phyloP scores from a whole-genome alignment of 2,113 vertebrate species.

The Podarcis muralis region DNA sequence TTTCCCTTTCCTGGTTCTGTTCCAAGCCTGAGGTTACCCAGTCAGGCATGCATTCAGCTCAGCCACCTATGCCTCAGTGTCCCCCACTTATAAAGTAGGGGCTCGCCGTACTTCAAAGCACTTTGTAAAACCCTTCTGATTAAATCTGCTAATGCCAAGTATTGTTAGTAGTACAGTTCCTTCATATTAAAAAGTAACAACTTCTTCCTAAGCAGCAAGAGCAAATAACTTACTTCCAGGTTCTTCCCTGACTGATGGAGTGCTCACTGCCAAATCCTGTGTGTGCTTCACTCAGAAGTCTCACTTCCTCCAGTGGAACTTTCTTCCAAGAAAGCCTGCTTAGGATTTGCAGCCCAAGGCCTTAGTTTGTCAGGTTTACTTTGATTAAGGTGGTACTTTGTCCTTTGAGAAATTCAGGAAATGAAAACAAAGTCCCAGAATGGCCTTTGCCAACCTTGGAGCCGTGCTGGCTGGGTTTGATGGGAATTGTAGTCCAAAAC shows the following conservation, averaged over 20 bases:
- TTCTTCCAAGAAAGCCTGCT: neutral
- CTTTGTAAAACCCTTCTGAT: slow-evolving; percentile 47
- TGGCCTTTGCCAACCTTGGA: too few species aligned
- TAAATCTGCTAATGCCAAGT: slow-evolving; percentile 53
- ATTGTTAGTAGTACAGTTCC: slow-evolving; percentile 46
- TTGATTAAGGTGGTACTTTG: slow-evolving; percentile 38
- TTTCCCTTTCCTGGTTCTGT: slow-evolving; percentile 53
- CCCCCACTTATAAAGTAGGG: slow-evolving; percentile 67
- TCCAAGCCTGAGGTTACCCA: slow-evolving; percentile 24
- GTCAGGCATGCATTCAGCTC: slow-evolving; percentile 62
- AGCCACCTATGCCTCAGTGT: slow-evolving; percentile 64
- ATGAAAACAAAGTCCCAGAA: neutral
- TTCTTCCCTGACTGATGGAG: slow-evolving; percentile 52
- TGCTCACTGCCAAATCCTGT: neutral
- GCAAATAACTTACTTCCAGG: slow-evolving; percentile 44
- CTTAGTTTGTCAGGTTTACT: slow-evolving; percentile 52
- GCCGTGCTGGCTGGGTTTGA: too few species aligned
- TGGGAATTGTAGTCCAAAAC: too few species aligned
- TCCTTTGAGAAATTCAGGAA: slow-evolving; percentile 43
- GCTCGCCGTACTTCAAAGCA: slow-evolving; percentile 57
- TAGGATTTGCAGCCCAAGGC: slow-evolving; percentile 37
- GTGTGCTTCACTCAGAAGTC: neutral
- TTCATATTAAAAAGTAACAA: slow-evolving; percentile 49
- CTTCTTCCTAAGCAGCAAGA: slow-evolving; percentile 33
- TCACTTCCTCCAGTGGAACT: neutral